Base-by-base conservation (phyloP, 2,113 vertebrate species). In the Parotia lawesii region DNA sequence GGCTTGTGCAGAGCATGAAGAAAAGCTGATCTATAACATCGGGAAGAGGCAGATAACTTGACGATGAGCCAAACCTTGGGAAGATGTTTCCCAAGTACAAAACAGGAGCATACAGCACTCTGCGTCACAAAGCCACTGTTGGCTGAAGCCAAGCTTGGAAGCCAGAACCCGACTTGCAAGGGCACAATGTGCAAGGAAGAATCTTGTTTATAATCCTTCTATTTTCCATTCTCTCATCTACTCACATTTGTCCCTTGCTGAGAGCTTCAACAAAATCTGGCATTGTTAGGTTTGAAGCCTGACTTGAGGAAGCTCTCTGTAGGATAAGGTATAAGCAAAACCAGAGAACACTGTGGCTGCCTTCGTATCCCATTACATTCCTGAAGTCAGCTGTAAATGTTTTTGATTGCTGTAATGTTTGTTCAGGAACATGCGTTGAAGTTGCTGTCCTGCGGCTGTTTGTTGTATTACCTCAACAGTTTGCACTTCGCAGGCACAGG, bases 301-400 rank as follows among this genome's bases (percentile, higher is more conserved):
- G 31, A 2, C 71, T 64, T n/a, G 69, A 78, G 61, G 51, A 66
- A 35, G 19, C 44, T 76, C 31, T 51, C 28, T 76, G 10, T 29
- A 62, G 86, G 72, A 40, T 40, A 51, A 82, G 58, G 66, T 72
- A 5, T 29, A 64, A 75, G 90, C 48, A 62, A 75, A 80, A 25
- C 33, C 56, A 6, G 10, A 18, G 51, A 61, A 54, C n/a, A 50
- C 77, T 38, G 1, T 48, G 81, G 47, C 48, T 89, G 89, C 84
- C 69, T 91, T 67, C 7, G 35, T 24, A 62, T 92, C 89, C 65
- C 29, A 6, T 77, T 77, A 42, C 77, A 69, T 94, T 95, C 90
- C 90, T 72, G 24, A 47, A 94, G 85, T 94, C 91, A 89, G 76
- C 89, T 94, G 89, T 91, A 65, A 75, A 89, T 87, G 53, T 51